These are phyloP conservation scores for Eulithis prunata DNA, from an alignment of 2,888 invertebrate genomes.

Conservation along the genomic window DNA sequence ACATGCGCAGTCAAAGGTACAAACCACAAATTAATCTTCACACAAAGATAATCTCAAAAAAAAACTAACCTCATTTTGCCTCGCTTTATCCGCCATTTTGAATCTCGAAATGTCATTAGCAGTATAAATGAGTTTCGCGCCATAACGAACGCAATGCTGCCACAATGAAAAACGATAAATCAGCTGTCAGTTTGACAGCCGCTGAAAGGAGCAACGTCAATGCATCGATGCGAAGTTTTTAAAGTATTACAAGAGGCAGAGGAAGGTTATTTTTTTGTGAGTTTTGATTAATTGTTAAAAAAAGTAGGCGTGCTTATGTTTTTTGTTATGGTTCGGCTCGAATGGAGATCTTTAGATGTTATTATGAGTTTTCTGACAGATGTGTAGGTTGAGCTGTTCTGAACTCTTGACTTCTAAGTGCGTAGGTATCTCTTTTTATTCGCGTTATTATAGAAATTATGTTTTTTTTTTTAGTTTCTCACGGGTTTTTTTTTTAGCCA, in stretches of 20 bases:
- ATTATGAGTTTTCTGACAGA: constrained; percentile 49
- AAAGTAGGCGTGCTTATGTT: constrained; percentile 55
- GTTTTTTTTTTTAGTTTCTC: constrained; percentile 29
- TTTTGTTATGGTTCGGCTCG: constrained; percentile 47
- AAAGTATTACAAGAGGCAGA: constrained; percentile 56
- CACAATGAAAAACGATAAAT: constrained; percentile 80
- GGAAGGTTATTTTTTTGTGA: constrained; percentile 52
- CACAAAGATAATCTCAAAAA: constrained; percentile 56
- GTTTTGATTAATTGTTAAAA: constrained; percentile 72
- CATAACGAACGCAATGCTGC: constrained; percentile 76
- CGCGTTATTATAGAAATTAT: constrained; percentile 16
- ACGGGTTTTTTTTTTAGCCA: not conserved
- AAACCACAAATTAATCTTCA: constrained; percentile 58
- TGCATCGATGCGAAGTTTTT: constrained; percentile 79
- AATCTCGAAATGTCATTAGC: constrained; percentile 78
- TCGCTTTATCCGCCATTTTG: constrained; percentile 68
- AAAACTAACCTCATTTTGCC: constrained; percentile 56
- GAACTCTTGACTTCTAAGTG: constrained; percentile 41
- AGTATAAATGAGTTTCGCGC: constrained; percentile 78
- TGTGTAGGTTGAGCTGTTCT: constrained; percentile 48
- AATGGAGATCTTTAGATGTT: constrained; percentile 59
- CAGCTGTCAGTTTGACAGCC: constrained; percentile 79
- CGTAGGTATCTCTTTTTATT: constrained; percentile 38
- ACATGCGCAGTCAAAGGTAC: constrained; percentile 49
- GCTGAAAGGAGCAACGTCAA: constrained; percentile 79